Percentiles rank a stretch among this genome's conserved stretches.
phyloP scores from a whole-genome alignment of 2,113 vertebrate genomes.

The Chrysemys picta region DNA sequence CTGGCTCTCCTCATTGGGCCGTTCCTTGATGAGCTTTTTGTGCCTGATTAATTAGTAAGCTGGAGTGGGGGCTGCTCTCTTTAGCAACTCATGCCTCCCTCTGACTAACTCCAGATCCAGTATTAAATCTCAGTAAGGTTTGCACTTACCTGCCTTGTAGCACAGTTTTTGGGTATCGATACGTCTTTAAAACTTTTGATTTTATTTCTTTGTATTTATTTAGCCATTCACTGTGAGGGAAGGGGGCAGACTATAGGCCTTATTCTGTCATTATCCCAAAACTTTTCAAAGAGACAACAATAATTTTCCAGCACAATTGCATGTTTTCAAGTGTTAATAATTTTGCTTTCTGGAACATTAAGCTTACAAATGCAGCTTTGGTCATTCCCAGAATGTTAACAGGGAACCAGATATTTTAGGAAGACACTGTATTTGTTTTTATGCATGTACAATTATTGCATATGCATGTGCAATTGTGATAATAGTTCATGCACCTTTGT shows the following conservation, averaged over 20 bases:
- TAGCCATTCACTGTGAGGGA: slow-evolving; percentile 16
- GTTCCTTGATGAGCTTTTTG: slow-evolving; percentile 76
- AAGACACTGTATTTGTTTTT: not conserved
- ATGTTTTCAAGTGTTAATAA: not conserved
- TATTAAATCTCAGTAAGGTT: slow-evolving; percentile 1
- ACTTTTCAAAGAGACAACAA: slow-evolving; percentile 21
- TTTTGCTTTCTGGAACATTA: slow-evolving; percentile 31
- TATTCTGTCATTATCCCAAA: slow-evolving; percentile 7
- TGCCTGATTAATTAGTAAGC: slow-evolving; percentile 75
- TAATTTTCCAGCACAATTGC: not conserved
- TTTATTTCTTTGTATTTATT: slow-evolving; percentile 27
- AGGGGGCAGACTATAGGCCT: slow-evolving; percentile 1
- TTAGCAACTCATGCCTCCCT: slow-evolving; percentile 48
- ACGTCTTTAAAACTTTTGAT: slow-evolving; percentile 2
- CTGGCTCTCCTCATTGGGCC: slow-evolving; percentile 63
- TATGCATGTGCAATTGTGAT: not conserved
- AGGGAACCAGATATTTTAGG: slow-evolving; percentile 2
- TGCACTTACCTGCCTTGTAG: slow-evolving; percentile 11
- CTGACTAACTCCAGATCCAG: slow-evolving; percentile 29
- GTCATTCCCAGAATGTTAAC: not conserved
- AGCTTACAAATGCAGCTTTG: slow-evolving; percentile 19
- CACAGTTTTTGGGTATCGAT: not conserved
- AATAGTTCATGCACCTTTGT: slow-evolving; percentile 4
- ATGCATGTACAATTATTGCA: not conserved
- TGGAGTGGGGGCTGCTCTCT: slow-evolving; percentile 36